Evolutionary conservation across 2,797 vertebrate species (phyloP).

Genomic region (Sarcophilus harrisii): DNA sequence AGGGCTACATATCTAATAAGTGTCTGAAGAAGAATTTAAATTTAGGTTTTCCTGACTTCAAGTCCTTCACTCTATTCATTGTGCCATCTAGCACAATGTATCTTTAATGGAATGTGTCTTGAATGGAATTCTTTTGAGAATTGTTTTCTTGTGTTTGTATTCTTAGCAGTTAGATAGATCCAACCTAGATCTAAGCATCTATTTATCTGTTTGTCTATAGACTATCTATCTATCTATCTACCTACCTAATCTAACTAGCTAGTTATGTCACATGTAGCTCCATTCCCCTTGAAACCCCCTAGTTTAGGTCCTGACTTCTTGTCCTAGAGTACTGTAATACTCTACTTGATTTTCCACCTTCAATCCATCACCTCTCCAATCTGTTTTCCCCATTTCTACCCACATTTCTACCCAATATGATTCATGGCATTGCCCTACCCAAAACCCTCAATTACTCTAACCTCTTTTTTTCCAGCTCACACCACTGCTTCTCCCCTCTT

Average conservation of each 20-base stretch:
- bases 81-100: not conserved
- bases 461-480: not conserved
- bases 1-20: not conserved
- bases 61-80: not conserved
- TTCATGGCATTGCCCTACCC: not conserved
- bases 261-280: not conserved
- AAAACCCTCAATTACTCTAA: not conserved
- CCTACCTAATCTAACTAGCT: not conserved
- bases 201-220: no score
- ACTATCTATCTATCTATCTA: no score
- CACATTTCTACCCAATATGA: not conserved
- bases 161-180: not conserved
- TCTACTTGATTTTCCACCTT: not conserved
- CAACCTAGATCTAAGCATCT: no score
- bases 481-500: not conserved
- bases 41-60: not conserved
- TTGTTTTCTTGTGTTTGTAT: not conserved
- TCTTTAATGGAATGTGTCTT: not conserved
- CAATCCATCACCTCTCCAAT: not conserved
- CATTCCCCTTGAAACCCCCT: not conserved
- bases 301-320: not conserved
- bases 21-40: not conserved
- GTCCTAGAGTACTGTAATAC: not conserved
- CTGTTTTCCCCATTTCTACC: not conserved
- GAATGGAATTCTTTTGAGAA: not conserved